These are phyloP conservation scores for Drosophila takahashii DNA, from an alignment of 1,140 invertebrate genomes.

Conservation along the genomic window DNA sequence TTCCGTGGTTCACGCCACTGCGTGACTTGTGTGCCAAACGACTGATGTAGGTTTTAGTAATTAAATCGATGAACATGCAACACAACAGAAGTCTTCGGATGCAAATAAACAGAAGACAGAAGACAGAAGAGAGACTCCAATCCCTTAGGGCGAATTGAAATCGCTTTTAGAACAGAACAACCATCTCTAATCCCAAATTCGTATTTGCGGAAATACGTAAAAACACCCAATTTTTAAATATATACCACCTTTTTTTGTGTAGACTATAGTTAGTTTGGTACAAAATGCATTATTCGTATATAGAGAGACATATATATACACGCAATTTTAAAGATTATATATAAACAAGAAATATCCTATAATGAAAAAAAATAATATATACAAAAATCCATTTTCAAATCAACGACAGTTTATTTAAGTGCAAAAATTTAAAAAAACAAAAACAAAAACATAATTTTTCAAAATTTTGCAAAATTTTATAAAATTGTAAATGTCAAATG, in stretches of 20 bases:
- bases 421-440: conserved; percentile 7
- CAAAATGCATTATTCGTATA: conserved; percentile 56
- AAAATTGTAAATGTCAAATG: conserved; percentile 46
- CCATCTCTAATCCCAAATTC: conserved; percentile 40
- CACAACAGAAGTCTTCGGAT: no score
- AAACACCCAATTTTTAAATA: conserved; percentile 68
- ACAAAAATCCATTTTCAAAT: conserved; percentile 7
- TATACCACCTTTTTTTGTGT: conserved; percentile 56
- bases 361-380: conserved; percentile 5
- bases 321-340: conserved; percentile 20
- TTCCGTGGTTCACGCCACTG: conserved; percentile 43
- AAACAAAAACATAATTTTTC: conserved; percentile 31
- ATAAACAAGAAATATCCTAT: conserved; percentile 6
- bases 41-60: conserved; percentile 84
- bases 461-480: conserved; percentile 36
- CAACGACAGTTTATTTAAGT: conserved; percentile 8
- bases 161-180: conserved; percentile 34
- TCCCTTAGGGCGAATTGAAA: background rate
- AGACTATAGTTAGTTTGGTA: conserved; percentile 67
- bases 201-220: conserved; percentile 59
- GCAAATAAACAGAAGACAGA: background rate
- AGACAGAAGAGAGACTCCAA: conserved; percentile 1
- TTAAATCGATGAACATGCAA: conserved; percentile 62
- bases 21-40: conserved; percentile 83
- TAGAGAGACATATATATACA: conserved; percentile 34